Evolutionary conservation across 2,888 invertebrate genomes (phyloP), one percentile per base, ranked within the genome.

Genomic region (Hirtodrosophila alboralis): DNA sequence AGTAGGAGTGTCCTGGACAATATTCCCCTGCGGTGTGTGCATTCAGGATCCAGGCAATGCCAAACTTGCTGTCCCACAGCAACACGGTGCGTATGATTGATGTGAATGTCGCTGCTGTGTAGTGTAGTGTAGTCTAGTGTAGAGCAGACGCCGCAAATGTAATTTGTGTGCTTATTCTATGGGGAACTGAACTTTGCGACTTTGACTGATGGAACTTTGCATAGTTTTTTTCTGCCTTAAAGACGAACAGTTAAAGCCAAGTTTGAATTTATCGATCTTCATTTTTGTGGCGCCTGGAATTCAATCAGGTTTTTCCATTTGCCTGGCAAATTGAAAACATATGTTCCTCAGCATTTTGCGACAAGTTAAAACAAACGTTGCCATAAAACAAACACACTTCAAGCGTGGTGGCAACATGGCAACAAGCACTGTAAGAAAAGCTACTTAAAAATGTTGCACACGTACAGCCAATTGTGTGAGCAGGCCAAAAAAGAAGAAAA

Each of bases 251-350:
- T 47, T 48, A 57, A 66, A 63, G 54, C 26, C 30, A 27, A 13
- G 10, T 21, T 8, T 23, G 4, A 23, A 26, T 31, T 41, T 37
- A 58, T 58, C 45, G 71, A 69, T 81, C 81, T 78, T 69, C 62
- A 64, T 71, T 66, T 60, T 18, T 18, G 18, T 3, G 3, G 18
- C 18, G 51, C 57, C 57, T 38, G 62, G 57, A 81, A 81, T 81
- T 84, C 81, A 81, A 81, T 83, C 83, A 83, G 72, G 83, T 83
- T 75, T 81, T 83, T 75, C 85, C 88, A 85, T 88, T 88, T 86
- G 75, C 75, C 51, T 40, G n/a, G 59, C 66, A 81, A 79, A 86
- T 87, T 75, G 75, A 84, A 84, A 83, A 77, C 83, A 81, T 84
- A 75, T 85, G 76, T 70, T 81, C 8, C 45, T 38, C 52, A 51